Evolutionary conservation across 64 coral and sea anemone species (phyloP).

Genomic region (Montipora capricornis): DNA sequence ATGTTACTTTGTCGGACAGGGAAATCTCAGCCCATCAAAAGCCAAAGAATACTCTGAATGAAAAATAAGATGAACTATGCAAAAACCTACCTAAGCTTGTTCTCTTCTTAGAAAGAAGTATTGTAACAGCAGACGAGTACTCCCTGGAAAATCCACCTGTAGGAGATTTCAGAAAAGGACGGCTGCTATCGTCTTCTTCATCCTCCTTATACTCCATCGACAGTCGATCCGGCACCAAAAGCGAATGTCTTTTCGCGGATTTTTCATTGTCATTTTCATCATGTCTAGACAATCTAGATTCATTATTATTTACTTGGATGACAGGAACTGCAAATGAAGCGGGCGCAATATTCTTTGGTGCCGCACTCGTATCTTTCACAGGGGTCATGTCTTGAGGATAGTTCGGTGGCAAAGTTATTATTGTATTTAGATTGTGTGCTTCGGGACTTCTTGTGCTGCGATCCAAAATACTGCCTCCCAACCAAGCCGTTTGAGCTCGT

Average conservation of each 20-base stretch:
- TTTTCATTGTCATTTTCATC: conserved; percentile 53
- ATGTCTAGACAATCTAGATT: not conserved
- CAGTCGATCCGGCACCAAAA: conserved; percentile 88
- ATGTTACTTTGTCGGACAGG: no score
- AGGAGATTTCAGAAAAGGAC: not conserved
- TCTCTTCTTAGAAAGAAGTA: conserved; percentile 90
- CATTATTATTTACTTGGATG: conserved; percentile 76
- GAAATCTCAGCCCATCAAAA: no score
- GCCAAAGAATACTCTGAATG: not conserved
- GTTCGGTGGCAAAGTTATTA: conserved; percentile 45
- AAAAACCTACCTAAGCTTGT: conserved; percentile 87
- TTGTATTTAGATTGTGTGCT: conserved; percentile 60
- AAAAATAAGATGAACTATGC: not conserved
- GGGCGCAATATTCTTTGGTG: conserved; percentile 17
- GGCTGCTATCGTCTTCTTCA: conserved; percentile 34
- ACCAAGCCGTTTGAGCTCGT: conserved; percentile 67
- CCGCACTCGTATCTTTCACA: conserved; percentile 42
- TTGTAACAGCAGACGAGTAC: not conserved
- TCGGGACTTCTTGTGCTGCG: conserved; percentile 55
- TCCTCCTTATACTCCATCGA: conserved; percentile 89
- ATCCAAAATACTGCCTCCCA: conserved; percentile 92
- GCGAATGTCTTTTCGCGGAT: conserved; percentile 39
- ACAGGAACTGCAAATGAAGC: conserved; percentile 66
- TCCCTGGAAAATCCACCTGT: conserved; percentile 20
- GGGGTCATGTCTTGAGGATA: conserved; percentile 70